These are phyloP conservation scores for Drosophila mercatorum DNA, from an alignment of 2,888 invertebrate species.

Conservation along the genomic window DNA sequence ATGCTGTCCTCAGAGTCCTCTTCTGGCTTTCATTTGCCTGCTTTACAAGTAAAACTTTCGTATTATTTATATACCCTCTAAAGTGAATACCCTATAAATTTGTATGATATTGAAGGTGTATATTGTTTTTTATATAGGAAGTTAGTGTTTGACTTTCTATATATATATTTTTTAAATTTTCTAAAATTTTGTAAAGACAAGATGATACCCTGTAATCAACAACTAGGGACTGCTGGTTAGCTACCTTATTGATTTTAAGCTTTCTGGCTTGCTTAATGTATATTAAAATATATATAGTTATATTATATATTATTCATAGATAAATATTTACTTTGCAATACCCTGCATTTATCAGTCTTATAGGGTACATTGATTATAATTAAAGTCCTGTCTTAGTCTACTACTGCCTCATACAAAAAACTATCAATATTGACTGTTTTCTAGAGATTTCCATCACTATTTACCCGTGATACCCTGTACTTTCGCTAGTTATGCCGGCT, in stretches of 20 bases:
- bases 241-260: background rate
- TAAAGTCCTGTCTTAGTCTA: background rate
- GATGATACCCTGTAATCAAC: background rate
- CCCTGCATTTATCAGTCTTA: background rate
- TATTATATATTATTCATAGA: no score
- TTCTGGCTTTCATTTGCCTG: background rate
- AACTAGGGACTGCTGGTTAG: background rate
- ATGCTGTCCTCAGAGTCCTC: background rate
- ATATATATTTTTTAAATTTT: background rate
- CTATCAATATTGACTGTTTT: background rate
- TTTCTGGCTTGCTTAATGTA: background rate
- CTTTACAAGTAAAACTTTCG: background rate
- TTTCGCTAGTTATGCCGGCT: constrained; percentile 28
- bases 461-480: background rate
- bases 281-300: background rate
- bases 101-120: background rate
- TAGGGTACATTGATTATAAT: background rate
- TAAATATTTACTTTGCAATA: background rate
- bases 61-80: background rate
- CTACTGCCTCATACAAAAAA: no score
- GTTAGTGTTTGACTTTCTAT: background rate
- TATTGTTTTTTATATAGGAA: background rate
- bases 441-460: background rate
- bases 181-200: background rate
- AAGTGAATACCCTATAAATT: background rate